These are phyloP conservation scores for Ficedula albicollis DNA, from an alignment of 2,797 vertebrate genomes.

Conservation along the genomic window DNA sequence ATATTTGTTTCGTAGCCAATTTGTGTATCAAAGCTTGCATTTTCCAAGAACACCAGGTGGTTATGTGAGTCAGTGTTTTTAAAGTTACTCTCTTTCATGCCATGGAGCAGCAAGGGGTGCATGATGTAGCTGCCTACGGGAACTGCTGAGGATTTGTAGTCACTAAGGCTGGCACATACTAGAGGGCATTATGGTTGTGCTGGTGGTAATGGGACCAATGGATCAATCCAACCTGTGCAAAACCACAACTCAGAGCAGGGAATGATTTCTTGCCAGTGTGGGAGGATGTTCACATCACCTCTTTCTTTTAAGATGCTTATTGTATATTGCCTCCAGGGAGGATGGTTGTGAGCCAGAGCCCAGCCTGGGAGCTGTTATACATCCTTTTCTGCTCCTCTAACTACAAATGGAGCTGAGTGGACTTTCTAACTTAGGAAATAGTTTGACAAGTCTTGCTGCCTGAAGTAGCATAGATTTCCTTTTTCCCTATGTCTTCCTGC, in stretches of 20 bases:
- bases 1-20: conserved; percentile 11
- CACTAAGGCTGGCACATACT: background rate
- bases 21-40: conserved; percentile 1
- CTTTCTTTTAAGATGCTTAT: conserved; percentile 7
- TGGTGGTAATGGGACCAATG: background rate
- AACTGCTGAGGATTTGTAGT: background rate
- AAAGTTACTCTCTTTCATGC: background rate
- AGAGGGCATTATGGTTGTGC: background rate
- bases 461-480: background rate
- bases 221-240: background rate
- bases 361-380: background rate
- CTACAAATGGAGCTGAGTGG: background rate
- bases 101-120: background rate
- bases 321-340: background rate
- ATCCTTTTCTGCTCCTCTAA: background rate
- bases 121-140: background rate
- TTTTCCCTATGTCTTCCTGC: background rate
- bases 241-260: background rate
- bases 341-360: background rate
- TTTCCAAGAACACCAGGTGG: conserved; percentile 25
- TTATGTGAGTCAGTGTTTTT: background rate
- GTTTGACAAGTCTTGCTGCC: background rate
- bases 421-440: background rate
- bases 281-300: background rate
- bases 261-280: background rate